These are phyloP conservation scores for Bombus confusus DNA, from an alignment of 1,140 invertebrate genomes.

Conservation along the genomic window DNA sequence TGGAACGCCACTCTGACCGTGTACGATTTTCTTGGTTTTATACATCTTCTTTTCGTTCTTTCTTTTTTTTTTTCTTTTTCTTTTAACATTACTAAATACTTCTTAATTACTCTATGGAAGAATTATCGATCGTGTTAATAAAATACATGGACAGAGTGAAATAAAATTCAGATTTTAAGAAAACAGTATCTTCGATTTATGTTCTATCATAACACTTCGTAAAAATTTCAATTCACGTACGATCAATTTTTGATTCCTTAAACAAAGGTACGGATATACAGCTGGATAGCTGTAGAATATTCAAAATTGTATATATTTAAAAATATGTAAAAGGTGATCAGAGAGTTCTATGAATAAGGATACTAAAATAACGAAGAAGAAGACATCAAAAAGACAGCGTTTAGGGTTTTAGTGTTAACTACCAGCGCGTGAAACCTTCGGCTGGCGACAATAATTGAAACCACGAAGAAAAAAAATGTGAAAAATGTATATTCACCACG, in stretches of 20 bases:
- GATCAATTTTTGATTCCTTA: background rate
- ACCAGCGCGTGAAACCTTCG: background rate
- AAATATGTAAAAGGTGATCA: no score
- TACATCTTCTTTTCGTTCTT: no score
- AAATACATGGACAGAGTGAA: no score
- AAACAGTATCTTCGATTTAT: no score
- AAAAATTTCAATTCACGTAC: background rate
- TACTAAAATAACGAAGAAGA: background rate
- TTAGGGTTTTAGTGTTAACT: background rate
- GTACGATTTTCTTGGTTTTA: background rate
- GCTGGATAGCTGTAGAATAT: no score
- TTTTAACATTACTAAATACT: no score
- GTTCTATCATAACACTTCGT: background rate
- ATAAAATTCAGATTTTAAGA: no score
- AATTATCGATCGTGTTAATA: no score
- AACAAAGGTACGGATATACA: background rate
- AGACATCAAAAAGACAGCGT: background rate
- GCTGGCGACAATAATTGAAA: background rate
- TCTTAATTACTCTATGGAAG: no score
- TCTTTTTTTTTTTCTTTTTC: no score
- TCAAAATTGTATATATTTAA: no score
- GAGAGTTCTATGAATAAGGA: background rate
- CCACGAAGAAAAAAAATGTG: background rate
- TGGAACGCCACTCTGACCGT: background rate
- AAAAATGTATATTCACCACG: background rate